These are phyloP conservation scores for Tenualosa ilisha DNA, from an alignment of 2,797 vertebrate genomes.

Conservation along the genomic window DNA sequence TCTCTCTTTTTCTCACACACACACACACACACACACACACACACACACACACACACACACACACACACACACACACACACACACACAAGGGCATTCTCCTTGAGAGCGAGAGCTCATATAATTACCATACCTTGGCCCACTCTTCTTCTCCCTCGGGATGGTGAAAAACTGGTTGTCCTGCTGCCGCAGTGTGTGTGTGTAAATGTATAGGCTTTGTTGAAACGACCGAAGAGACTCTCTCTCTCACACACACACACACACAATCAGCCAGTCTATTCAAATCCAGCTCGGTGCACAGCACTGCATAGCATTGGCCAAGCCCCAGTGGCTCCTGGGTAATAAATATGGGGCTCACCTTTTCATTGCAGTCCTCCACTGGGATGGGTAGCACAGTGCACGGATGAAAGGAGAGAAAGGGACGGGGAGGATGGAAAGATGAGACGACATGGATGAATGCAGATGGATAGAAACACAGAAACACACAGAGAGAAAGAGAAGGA, in stretches of 20 bases:
- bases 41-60: constrained; percentile 10
- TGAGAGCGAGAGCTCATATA: too few species aligned
- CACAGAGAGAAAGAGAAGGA: not conserved
- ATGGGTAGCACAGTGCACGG: not conserved
- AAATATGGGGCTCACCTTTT: constrained; percentile 21
- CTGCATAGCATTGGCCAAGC: too few species aligned
- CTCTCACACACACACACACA: not conserved
- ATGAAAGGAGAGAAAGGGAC: not conserved
- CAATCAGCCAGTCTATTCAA: not conserved
- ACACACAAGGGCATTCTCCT: not conserved
- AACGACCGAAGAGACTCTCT: not conserved
- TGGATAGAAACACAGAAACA: not conserved
- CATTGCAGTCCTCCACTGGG: not conserved
- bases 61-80: constrained; percentile 19
- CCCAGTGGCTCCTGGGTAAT: constrained; percentile 16
- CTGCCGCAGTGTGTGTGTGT: not conserved
- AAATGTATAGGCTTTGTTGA: not conserved
- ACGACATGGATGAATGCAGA: constrained; percentile 16
- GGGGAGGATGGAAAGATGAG: not conserved
- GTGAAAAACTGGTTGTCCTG: too few species aligned
- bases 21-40: not conserved
- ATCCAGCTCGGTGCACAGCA: not conserved
- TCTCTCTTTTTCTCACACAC: not conserved
- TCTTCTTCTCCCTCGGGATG: too few species aligned
- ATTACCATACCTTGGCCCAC: too few species aligned